Conservation (phyloP, 2,113 vertebrate genomes). For the Thalassarche chlororhynchos region DNA sequence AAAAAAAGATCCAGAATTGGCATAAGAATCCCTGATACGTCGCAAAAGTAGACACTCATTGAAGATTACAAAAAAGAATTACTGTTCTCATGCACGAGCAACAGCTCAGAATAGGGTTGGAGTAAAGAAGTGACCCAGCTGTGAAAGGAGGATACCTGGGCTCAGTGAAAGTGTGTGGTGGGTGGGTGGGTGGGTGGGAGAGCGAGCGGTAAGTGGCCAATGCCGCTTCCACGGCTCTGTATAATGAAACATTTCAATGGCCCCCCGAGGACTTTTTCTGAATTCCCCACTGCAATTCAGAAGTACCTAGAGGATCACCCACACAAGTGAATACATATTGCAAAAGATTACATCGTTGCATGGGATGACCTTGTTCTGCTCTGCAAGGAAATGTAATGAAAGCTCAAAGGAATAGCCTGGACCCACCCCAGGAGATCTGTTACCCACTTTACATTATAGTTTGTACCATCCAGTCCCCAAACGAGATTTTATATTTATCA, state of each 20-base stretch:
- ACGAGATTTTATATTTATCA: not conserved
- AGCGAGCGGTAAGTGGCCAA: not conserved
- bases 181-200: too few species aligned
- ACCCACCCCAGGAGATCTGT: accelerated
- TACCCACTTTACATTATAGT: not conserved
- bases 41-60: not conserved
- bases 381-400: not conserved
- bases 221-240: not conserved
- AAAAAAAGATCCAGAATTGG: not conserved
- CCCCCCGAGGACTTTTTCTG: not conserved
- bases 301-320: not conserved
- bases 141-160: not conserved
- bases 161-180: not conserved
- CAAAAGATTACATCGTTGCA: not conserved
- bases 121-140: not conserved
- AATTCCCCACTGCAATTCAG: not conserved
- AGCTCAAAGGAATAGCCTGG: not conserved
- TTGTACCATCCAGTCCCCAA: not conserved
- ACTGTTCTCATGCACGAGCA: not conserved
- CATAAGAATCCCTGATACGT: not conserved
- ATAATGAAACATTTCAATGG: not conserved
- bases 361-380: not conserved
- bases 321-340: not conserved
- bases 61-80: not conserved
- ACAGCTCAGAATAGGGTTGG: not conserved